Evolutionary conservation across 2,888 invertebrate species (phyloP).

Genomic region (Sarcophaga variegata): DNA sequence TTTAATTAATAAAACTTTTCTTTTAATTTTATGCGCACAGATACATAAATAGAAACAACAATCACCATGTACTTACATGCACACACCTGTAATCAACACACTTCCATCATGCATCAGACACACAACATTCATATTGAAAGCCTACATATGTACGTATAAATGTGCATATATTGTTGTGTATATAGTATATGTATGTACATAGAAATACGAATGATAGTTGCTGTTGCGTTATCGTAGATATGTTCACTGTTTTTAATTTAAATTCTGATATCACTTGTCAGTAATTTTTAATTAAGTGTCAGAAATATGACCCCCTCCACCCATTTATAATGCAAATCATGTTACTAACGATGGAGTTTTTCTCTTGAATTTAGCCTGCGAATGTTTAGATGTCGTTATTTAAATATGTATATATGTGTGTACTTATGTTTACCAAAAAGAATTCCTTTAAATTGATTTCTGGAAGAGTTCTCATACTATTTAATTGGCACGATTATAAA

Average conservation of each 20-base stretch:
- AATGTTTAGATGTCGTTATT: too few relatives aligned
- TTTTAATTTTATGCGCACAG: constrained; percentile 1
- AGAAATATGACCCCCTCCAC: background rate
- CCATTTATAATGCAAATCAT: background rate
- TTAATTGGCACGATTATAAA: too few relatives aligned
- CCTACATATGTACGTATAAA: background rate
- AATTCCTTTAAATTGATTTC: too few relatives aligned
- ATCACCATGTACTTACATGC: background rate
- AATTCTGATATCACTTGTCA: background rate
- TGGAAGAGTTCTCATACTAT: too few relatives aligned
- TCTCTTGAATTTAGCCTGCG: too few relatives aligned
- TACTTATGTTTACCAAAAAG: too few relatives aligned
- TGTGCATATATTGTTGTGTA: constrained; percentile 16
- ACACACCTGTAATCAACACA: background rate
- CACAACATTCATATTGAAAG: too few relatives aligned
- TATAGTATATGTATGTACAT: too few relatives aligned
- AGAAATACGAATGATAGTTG: constrained; percentile 28
- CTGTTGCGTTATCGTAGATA: background rate
- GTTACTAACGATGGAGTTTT: background rate
- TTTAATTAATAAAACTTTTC: constrained; percentile 60
- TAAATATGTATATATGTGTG: too few relatives aligned
- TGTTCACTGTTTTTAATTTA: background rate
- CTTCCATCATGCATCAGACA: too few relatives aligned
- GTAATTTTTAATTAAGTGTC: constrained; percentile 8
- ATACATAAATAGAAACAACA: background rate